Conservation (phyloP, 2,888 invertebrate genomes). For the Ganaspis brasiliensis region DNA sequence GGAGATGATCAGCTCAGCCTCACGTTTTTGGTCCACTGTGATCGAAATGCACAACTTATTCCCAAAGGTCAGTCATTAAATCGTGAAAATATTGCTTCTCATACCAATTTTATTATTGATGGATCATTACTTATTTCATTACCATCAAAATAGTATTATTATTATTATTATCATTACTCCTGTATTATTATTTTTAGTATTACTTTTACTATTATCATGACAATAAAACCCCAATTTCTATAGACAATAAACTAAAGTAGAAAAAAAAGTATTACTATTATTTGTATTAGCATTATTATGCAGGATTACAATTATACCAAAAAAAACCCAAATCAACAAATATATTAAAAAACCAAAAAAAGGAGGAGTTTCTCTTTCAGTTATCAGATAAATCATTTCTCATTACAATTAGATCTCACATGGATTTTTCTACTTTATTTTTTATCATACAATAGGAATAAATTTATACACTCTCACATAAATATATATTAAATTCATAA, state of each 20-base stretch:
- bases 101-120: background rate
- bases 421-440: constrained; percentile 3
- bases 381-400: constrained; percentile 8
- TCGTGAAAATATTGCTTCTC: background rate
- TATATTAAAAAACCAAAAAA: too few relatives aligned
- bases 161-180: too few relatives aligned
- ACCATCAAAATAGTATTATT: too few relatives aligned
- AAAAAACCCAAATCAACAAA: too few relatives aligned
- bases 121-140: background rate
- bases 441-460: background rate
- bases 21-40: background rate
- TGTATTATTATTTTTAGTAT: too few relatives aligned
- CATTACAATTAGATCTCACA: constrained; percentile 7
- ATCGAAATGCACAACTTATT: background rate
- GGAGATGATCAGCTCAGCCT: constrained; percentile 10
- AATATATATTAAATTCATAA: background rate
- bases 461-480: background rate
- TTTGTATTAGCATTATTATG: too few relatives aligned
- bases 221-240: too few relatives aligned
- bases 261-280: too few relatives aligned
- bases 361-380: background rate
- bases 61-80: background rate
- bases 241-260: too few relatives aligned
- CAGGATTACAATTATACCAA: too few relatives aligned
- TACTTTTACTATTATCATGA: too few relatives aligned